phyloP scores from a whole-genome alignment of 1,140 invertebrate species.

The Adelges cooleyi region DNA sequence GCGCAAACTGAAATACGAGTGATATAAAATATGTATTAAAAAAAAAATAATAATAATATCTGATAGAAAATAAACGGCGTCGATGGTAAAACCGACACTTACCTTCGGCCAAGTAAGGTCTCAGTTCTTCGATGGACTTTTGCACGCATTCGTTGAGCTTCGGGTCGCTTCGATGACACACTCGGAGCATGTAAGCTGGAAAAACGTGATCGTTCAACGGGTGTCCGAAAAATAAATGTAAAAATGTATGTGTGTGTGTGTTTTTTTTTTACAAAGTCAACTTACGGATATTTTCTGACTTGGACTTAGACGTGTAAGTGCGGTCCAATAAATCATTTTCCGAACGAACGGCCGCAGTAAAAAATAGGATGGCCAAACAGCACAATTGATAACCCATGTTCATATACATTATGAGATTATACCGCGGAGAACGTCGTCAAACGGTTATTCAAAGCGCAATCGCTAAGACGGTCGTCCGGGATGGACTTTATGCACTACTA shows the following conservation, averaged over 20 bases:
- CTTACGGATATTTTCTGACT: not conserved
- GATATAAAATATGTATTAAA: too few relatives aligned
- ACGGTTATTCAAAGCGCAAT: not conserved
- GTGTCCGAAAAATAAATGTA: too few relatives aligned
- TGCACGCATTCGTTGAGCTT: conserved; percentile 39
- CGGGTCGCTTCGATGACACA: conserved; percentile 48
- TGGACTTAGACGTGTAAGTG: not conserved
- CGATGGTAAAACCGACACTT: too few relatives aligned
- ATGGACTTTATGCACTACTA: not conserved
- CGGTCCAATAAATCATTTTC: conserved; percentile 8
- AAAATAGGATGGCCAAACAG: not conserved
- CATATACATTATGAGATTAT: not conserved
- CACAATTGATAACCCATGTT: not conserved
- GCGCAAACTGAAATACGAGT: too few relatives aligned
- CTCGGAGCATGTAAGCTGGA: conserved; percentile 33
- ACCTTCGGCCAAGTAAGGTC: conserved; percentile 28
- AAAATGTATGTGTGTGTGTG: too few relatives aligned
- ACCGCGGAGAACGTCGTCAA: not conserved
- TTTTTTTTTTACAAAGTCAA: too few relatives aligned
- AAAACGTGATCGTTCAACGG: not conserved
- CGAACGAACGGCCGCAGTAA: not conserved
- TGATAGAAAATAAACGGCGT: too few relatives aligned
- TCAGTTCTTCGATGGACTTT: conserved; percentile 29
- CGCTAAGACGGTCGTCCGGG: not conserved
- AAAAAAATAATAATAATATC: too few relatives aligned